Evolutionary conservation across 2,113 vertebrate species (phyloP).

Genomic region (Paraplagusia blochii): DNA sequence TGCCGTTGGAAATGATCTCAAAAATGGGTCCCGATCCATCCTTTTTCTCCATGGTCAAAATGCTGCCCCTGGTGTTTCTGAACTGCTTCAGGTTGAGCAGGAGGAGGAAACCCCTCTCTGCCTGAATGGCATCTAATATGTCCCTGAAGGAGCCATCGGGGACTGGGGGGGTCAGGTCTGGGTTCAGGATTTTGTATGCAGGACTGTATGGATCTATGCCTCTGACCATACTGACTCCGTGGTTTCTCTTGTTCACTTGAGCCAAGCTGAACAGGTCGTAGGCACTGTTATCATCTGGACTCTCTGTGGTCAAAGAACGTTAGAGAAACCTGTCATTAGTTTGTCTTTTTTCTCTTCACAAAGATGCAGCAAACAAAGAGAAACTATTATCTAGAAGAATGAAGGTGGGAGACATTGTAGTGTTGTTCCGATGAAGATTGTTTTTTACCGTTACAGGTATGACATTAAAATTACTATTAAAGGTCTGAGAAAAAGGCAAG

Average conservation of each 20-base stretch:
- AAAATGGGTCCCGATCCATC: slow-evolving; percentile 87
- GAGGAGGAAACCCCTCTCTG: slow-evolving; percentile 91
- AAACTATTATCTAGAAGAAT: background rate
- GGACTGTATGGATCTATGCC: slow-evolving; percentile 89
- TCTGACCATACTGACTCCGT: slow-evolving; percentile 86
- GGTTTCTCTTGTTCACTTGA: slow-evolving; percentile 72
- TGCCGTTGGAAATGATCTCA: slow-evolving; percentile 91
- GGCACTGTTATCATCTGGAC: slow-evolving; percentile 86
- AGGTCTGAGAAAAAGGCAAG: too few relatives aligned
- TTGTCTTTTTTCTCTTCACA: slow-evolving; percentile 5
- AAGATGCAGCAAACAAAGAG: slow-evolving; percentile 9
- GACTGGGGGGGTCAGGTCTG: slow-evolving; percentile 86
- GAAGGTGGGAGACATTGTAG: background rate
- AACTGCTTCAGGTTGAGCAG: slow-evolving; percentile 88
- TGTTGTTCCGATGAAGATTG: too few relatives aligned
- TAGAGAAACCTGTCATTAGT: slow-evolving; percentile 14
- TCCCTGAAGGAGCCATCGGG: slow-evolving; percentile 89
- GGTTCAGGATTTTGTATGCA: slow-evolving; percentile 90
- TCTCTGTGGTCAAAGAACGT: slow-evolving; percentile 74
- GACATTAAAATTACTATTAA: too few relatives aligned
- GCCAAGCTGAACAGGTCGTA: slow-evolving; percentile 91
- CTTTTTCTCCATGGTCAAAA: slow-evolving; percentile 85
- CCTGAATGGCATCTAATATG: slow-evolving; percentile 88
- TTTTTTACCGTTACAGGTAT: too few relatives aligned
- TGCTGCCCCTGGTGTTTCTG: slow-evolving; percentile 84